Evolutionary conservation across 2,797 vertebrate species (phyloP).

Genomic region (Cyclura pinguis): DNA sequence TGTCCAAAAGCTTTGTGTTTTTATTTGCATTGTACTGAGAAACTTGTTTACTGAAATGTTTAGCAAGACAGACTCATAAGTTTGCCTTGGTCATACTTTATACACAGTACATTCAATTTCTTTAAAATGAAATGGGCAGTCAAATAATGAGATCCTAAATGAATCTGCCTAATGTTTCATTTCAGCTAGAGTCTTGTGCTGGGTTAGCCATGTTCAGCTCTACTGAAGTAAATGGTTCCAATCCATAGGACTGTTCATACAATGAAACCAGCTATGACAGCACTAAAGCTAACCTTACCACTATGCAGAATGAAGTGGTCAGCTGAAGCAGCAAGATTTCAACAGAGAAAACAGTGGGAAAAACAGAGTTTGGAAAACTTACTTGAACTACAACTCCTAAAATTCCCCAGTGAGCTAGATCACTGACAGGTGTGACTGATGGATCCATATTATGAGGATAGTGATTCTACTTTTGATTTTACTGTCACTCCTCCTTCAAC

Average conservation of each 20-base stretch:
- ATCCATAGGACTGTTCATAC: background rate
- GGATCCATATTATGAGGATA: too few species aligned
- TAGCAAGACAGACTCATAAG: slow-evolving; percentile 51
- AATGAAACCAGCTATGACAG: background rate
- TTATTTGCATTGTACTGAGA: slow-evolving; percentile 62
- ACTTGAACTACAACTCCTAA: background rate
- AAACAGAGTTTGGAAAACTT: background rate
- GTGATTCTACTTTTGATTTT: too few species aligned
- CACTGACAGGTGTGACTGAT: too few species aligned
- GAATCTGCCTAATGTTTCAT: background rate
- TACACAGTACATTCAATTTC: slow-evolving; percentile 26
- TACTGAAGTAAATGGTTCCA: background rate
- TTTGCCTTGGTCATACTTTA: slow-evolving; percentile 58
- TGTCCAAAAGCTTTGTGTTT: slow-evolving; percentile 60
- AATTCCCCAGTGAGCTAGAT: too few species aligned
- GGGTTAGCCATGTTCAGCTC: background rate
- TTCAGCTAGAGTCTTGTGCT: background rate
- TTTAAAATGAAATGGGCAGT: slow-evolving; percentile 22
- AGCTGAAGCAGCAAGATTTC: background rate
- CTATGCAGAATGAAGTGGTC: too few species aligned
- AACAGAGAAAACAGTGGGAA: background rate
- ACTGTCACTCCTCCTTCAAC: too few species aligned
- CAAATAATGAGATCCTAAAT: background rate
- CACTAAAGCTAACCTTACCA: too few species aligned
- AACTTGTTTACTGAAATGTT: slow-evolving; percentile 58